phyloP scores from a whole-genome alignment of 2,888 invertebrate genomes.

The Pristionchus arcanus region DNA sequence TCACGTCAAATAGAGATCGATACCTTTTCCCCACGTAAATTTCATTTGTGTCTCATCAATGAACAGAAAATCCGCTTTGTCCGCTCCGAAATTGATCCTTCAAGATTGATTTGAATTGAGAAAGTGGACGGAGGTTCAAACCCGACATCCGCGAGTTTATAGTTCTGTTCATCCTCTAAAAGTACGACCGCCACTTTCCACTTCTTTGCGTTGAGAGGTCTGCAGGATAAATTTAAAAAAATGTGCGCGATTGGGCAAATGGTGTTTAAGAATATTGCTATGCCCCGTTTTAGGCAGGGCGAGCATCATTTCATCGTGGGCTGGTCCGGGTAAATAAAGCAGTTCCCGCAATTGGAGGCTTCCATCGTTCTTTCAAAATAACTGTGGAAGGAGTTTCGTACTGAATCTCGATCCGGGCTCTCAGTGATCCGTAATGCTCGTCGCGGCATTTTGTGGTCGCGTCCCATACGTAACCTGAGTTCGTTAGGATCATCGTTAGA shows the following conservation, averaged over 20 bases:
- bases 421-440: too few species aligned
- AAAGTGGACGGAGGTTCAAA: neutral
- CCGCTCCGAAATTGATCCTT: neutral
- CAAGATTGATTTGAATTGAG: neutral
- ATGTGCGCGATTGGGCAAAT: too few species aligned
- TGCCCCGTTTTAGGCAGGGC: too few species aligned
- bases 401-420: too few species aligned
- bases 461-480: too few species aligned
- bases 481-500: neutral
- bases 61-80: neutral
- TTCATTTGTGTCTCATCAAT: neutral
- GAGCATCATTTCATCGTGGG: too few species aligned
- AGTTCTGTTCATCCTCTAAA: neutral
- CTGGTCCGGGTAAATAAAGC: too few species aligned
- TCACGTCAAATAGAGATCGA: neutral
- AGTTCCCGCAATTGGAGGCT: too few species aligned
- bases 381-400: too few species aligned
- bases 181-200: neutral
- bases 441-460: too few species aligned
- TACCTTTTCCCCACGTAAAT: conserved; percentile 1
- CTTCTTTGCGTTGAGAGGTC: neutral
- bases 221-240: neutral
- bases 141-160: neutral
- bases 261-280: too few species aligned
- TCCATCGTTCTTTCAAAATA: too few species aligned